Evolutionary conservation across 1,140 invertebrate species (phyloP), one percentile per base, ranked within the genome.

Genomic region (Mercenaria mercenaria): DNA sequence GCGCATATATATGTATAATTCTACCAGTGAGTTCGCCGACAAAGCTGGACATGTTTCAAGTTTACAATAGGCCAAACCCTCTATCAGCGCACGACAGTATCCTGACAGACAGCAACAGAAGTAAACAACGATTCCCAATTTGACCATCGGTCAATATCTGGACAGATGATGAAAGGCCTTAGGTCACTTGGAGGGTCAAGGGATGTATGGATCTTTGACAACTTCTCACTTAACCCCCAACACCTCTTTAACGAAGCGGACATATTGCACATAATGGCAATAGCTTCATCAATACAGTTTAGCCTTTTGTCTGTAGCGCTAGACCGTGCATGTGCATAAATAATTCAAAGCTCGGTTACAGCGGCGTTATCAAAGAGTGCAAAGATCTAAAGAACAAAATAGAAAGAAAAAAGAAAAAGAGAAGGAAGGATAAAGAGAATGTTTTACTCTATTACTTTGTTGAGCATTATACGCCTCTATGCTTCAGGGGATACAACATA

Each of bases 81-180:
- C n/a, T n/a, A n/a, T n/a, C n/a, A n/a, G n/a, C n/a, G n/a, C n/a
- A n/a, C n/a, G n/a, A n/a, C n/a, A n/a, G n/a, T n/a, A n/a, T n/a
- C n/a, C n/a, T n/a, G n/a, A n/a, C n/a, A n/a, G n/a, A n/a, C n/a
- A n/a, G n/a, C n/a, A n/a, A n/a, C n/a, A 47, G 43, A 47, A 15
- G 43, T 6, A 47, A 47, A 47, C 59, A 10, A 1, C 23, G 6
- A n/a, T 64, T 29, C n/a, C 67, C 34, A 20, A 15, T n/a, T 72
- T 15, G 34, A 13, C 61, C 64, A 41, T 67, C n/a, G 83, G 29
- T 74, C 83, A 85, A 74, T 85, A 85, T n/a, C 41, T 20, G 32
- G 83, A 56, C 83, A 85, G 83, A 74, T 85, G 83, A 85, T 72
- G 50, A 50, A 52, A 72, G 67, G 69, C 69, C 32, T 50, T 43